Percentiles rank a stretch among this genome's conserved stretches.
Evolutionary conservation across 2,113 vertebrate genomes (phyloP).

Genomic region (Syngnathus scovelli): DNA sequence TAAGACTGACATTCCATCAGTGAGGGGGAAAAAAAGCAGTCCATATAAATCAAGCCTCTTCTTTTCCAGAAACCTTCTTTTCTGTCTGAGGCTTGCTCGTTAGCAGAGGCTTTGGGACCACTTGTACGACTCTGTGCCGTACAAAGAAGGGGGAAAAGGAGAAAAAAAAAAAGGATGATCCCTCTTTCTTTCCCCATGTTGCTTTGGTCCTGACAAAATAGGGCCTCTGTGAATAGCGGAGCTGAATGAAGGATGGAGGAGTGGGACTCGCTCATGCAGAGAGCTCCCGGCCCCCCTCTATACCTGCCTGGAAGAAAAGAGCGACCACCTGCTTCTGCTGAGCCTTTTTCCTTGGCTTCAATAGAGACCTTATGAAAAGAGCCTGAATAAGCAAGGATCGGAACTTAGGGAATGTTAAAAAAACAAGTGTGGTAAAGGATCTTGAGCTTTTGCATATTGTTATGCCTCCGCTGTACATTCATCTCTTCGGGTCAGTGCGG

Average conservation of each 20-base stretch:
- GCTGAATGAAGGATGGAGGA: conserved; percentile 56
- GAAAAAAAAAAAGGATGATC: conserved; percentile 28
- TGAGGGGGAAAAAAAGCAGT: conserved; percentile 29
- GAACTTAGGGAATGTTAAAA: conserved; percentile 35
- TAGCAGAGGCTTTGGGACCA: conserved; percentile 55
- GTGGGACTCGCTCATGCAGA: conserved; percentile 66
- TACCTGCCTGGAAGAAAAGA: conserved; percentile 65
- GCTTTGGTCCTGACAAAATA: conserved; percentile 62
- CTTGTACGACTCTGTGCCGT: conserved; percentile 55
- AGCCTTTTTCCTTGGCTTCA: conserved; percentile 63
- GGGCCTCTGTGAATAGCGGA: conserved; percentile 55
- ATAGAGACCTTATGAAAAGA: conserved; percentile 68
- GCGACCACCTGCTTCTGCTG: conserved; percentile 67
- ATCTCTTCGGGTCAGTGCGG: conserved; percentile 36
- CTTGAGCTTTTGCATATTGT: conserved; percentile 40
- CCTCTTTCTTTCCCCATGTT: conserved; percentile 48
- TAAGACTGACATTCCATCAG: conserved; percentile 43
- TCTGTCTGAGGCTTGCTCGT: conserved; percentile 54
- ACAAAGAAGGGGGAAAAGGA: conserved; percentile 49
- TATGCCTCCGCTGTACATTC: conserved; percentile 35
- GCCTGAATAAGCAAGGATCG: conserved; percentile 52
- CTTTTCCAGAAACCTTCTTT: conserved; percentile 51
- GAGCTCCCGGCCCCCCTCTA: conserved; percentile 57
- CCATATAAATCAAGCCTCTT: conserved; percentile 63
- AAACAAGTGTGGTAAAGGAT: conserved; percentile 17